A percentile compares a stretch with the other conserved stretches of the same genome.
Conservation (phyloP, 2,888 invertebrate species). For the Mactromeris polynyma region DNA sequence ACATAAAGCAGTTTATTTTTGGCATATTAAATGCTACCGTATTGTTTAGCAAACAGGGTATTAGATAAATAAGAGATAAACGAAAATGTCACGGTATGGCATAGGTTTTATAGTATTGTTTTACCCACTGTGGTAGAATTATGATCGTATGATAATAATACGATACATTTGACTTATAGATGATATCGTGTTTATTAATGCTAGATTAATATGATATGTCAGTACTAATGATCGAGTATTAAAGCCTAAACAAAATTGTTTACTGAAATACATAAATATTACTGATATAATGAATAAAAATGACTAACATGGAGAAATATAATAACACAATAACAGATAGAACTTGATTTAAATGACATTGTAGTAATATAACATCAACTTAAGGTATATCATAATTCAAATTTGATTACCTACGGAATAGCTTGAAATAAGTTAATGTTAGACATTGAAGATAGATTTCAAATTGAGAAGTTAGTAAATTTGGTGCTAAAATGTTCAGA, state of each 20-base stretch:
- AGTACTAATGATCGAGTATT: background rate
- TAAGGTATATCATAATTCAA: too few species aligned
- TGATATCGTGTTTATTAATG: conserved; percentile 44
- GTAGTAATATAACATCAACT: too few species aligned
- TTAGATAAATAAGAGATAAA: conserved; percentile 44
- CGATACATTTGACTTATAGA: conserved; percentile 26
- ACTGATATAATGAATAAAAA: too few species aligned
- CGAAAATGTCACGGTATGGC: conserved; percentile 9
- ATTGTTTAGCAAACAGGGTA: conserved; percentile 35
- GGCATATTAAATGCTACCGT: conserved; percentile 51
- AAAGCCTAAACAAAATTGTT: background rate
- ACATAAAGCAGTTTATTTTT: conserved; percentile 22
- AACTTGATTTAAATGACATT: background rate
- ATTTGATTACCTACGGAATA: background rate
- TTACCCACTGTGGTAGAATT: background rate
- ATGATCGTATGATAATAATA: conserved; percentile 13
- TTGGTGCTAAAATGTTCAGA: background rate
- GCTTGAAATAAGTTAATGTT: background rate
- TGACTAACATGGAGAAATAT: background rate
- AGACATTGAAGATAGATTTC: background rate
- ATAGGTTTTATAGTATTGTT: conserved; percentile 22
- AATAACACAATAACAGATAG: background rate
- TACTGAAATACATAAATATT: background rate
- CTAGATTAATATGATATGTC: conserved; percentile 20
- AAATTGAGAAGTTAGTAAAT: background rate